These are phyloP conservation scores for Neodiprion pinetum DNA, from an alignment of 1,140 invertebrate species.

Conservation along the genomic window DNA sequence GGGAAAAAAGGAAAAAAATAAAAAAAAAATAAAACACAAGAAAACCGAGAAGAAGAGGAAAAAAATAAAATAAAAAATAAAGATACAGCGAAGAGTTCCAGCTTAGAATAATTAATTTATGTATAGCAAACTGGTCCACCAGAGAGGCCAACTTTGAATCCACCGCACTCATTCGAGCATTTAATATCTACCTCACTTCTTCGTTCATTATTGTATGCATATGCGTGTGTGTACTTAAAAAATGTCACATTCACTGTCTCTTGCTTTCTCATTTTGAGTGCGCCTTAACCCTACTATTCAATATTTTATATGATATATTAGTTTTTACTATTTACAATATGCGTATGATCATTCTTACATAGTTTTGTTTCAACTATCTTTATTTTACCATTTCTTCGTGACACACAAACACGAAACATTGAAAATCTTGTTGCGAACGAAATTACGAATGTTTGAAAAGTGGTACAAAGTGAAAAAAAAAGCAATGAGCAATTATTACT, in stretches of 20 bases:
- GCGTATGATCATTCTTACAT: constrained; percentile 32
- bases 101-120: constrained; percentile 42
- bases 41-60: constrained; percentile 33
- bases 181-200: constrained; percentile 33
- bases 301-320: constrained; percentile 49
- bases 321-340: constrained; percentile 51
- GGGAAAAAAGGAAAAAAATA: background rate
- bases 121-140: constrained; percentile 50
- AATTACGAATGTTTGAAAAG: constrained; percentile 20
- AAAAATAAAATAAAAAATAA: constrained; percentile 32
- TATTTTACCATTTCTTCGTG: constrained; percentile 10
- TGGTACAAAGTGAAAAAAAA: background rate
- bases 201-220: constrained; percentile 38
- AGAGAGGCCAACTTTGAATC: constrained; percentile 44
- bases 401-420: constrained; percentile 14
- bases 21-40: background rate
- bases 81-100: constrained; percentile 39
- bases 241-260: background rate
- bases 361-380: constrained; percentile 13
- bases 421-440: constrained; percentile 22
- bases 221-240: background rate
- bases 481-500: constrained; percentile 16
- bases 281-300: background rate
- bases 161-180: constrained; percentile 38
- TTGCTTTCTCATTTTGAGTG: background rate